Base-by-base conservation (phyloP, 2,888 invertebrate species). In the Pachymerium ferrugineum region DNA sequence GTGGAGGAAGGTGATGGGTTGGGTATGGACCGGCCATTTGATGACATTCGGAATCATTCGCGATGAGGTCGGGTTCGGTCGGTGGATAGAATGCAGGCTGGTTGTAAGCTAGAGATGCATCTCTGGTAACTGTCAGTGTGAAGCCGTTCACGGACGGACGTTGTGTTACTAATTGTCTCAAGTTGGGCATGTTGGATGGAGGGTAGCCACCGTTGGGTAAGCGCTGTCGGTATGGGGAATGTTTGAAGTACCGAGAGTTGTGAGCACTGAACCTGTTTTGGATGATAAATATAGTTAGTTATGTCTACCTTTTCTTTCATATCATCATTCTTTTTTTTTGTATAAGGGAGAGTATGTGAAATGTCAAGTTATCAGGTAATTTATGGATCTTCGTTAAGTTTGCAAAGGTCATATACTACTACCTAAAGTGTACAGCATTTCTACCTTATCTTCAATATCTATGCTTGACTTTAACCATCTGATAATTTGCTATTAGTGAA, bases 161-260 rank as follows among this genome's bases (percentile, higher is more conserved):
- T 30, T 74, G 76, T 14, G 38, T 72, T 25, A 76, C 76, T 67
- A 76, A 38, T 38, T 72, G 74, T 71, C 72, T 73, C n/a, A 79
- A 73, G 6, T 77, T 77, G 71, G 74, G 73, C 42, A 77, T 74
- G 68, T 68, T 22, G 5, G 30, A 75, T 72, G 30, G 33, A 47
- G 42, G 73, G 28, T 68, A 22, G 14, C 74, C 35, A 35, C 29
- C 30, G 29, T 35, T 35, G 25, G 70, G 35, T 70, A 78, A 74
- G 31, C 78, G 78, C 19, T 74, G 76, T 28, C 75, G 77, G 72
- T 78, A 80, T 3, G 79, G 78, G 29, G 78, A 77, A 35, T 78
- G 78, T 25, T 77, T 75, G 67, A 79, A 74, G 76, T 79, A 79
- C 29, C 77, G 77, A 22, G 79, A 79, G n/a, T 47, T 47, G 47